Base-by-base conservation (phyloP, 2,888 invertebrate genomes). In the Meghimatium bilineatum region DNA sequence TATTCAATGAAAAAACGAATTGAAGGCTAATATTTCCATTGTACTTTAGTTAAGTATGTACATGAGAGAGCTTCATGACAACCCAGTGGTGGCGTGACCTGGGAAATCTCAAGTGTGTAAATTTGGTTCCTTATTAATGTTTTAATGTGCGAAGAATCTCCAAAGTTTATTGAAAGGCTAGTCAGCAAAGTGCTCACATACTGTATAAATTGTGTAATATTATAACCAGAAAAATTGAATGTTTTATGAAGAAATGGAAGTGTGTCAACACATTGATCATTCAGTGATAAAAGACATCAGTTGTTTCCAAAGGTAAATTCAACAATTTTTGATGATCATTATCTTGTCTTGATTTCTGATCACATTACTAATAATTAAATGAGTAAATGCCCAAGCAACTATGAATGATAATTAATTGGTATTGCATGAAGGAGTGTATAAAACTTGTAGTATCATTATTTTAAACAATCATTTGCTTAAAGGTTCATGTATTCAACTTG, bases 71-170 rank as follows among this genome's bases (percentile, higher is more conserved):
- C n/a, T 63, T n/a, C 26, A 63, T 8, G 14, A 32, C 36, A 71
- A 38, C 38, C 23, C 20, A 23, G 20, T 23, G 12, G 26, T 71
- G 6, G 38, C 6, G 12, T 38, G 23, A 26, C 8, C 23, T 8
- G n/a, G 38, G 26, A 71, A 71, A 71, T 26, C 71, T 38, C 71
- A 71, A 71, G 26, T 71, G 71, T n/a, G 23, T 26, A 71, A 20
- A 38, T 71, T 38, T 26, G 5, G 71, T 26, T 71, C 26, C 23
- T 26, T 17, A 38, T 38, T 1, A 17, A 67, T 67, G 1, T 44
- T 44, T 12, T 44, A 44, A 12, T 44, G 44, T 44, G 44, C 12
- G 44, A 44, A 44, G 6, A n/a, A 44, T 44, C 5, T 32, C 29
- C 32, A 32, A 29, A 17, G 32, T 1, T 44, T 44, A 5, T 44